Conservation (phyloP, 2,797 vertebrate genomes). For the Poecile montanus region DNA sequence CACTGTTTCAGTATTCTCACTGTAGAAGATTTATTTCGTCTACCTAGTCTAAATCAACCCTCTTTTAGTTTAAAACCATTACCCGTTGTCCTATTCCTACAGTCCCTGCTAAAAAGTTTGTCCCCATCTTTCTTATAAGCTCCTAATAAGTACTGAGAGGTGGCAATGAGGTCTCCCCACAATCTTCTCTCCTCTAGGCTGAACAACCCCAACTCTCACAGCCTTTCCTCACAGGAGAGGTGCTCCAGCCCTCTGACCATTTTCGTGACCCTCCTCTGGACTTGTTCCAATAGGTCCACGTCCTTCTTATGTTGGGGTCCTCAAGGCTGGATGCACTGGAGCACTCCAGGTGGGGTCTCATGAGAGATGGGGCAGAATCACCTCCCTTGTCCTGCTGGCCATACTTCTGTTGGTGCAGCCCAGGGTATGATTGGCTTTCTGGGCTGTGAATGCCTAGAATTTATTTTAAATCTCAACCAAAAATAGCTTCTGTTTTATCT, state of each 20-base stretch:
- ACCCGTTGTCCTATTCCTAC: fast-evolving
- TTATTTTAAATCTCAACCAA: neutral
- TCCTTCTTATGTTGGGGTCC: neutral
- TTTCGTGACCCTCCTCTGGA: fast-evolving
- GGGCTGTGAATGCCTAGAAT: neutral
- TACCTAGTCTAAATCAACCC: neutral
- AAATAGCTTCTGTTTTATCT: neutral
- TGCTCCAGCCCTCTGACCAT: neutral
- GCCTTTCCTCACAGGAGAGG: neutral
- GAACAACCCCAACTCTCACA: neutral
- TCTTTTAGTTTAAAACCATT: neutral
- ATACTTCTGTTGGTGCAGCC: neutral
- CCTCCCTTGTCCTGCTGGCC: neutral
- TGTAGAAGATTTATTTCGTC: neutral
- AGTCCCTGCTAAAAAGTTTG: neutral
- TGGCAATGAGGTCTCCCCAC: fast-evolving
- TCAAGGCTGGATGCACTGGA: neutral
- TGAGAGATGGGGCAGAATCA: neutral
- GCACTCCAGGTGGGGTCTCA: neutral
- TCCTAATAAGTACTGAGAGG: neutral
- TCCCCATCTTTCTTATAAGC: neutral
- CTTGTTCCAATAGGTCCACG: neutral
- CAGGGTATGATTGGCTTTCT: neutral
- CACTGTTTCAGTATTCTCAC: neutral
- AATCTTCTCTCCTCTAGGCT: neutral